Conservation (phyloP, 2,797 vertebrate species). For the Pteronotus mesoamericanus region DNA sequence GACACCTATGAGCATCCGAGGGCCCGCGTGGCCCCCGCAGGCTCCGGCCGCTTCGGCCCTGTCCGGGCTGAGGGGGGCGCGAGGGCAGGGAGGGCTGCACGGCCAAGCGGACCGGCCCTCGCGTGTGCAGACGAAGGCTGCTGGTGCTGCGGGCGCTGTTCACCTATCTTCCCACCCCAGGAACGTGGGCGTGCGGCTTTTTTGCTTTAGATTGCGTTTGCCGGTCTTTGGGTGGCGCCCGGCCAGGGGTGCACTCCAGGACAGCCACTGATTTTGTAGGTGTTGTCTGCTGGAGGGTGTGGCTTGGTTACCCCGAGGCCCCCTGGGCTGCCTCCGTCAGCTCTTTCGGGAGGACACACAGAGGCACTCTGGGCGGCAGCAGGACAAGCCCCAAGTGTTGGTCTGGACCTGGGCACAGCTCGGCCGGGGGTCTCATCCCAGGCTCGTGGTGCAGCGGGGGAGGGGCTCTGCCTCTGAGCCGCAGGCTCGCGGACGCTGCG, state of each 20-base stretch:
- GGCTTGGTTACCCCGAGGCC: background rate
- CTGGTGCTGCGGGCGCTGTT: background rate
- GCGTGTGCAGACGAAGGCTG: background rate
- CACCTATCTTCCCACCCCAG: background rate
- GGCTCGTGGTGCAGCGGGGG: too few relatives aligned
- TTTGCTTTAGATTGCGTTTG: rapidly evolving
- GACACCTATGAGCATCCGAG: background rate
- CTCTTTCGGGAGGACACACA: background rate
- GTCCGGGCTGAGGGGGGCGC: rapidly evolving
- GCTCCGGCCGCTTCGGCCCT: background rate
- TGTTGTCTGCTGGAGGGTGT: background rate
- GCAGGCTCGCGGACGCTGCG: too few relatives aligned
- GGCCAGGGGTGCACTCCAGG: background rate
- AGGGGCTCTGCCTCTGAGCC: too few relatives aligned
- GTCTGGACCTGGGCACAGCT: too few relatives aligned
- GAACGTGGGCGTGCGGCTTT: rapidly evolving
- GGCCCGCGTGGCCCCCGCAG: background rate
- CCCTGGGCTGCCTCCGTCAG: background rate
- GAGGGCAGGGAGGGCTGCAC: too few relatives aligned
- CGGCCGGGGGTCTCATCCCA: too few relatives aligned
- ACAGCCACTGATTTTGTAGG: rapidly evolving
- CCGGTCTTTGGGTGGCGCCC: rapidly evolving
- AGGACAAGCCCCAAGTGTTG: background rate
- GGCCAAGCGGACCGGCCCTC: background rate
- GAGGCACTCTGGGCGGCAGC: rapidly evolving